Evolutionary conservation across 2,797 vertebrate genomes (phyloP), one percentile per base, ranked within the genome.

Genomic region (Neostethus bicornis): DNA sequence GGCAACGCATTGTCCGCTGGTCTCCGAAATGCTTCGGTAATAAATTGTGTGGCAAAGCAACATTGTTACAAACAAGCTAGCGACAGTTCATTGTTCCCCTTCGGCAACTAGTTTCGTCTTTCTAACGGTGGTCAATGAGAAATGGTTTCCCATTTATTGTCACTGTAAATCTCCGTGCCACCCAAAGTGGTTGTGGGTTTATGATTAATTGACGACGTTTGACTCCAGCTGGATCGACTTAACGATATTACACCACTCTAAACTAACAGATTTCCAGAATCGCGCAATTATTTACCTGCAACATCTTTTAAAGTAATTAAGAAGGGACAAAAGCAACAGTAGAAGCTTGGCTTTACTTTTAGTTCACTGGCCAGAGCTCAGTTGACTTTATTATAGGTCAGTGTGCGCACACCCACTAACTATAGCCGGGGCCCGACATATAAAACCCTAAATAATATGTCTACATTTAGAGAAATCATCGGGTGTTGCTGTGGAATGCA

Each of bases 391-490:
- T 83, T 81, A 80, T 83, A 75, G 79, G 80, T 77, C 83, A 79
- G 70, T 62, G 70, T 69, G 79, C 70, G 57, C 70, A 83, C 80
- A 77, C 75, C 79, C 77, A 73, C 79, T 88, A 85, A 84, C 74
- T 85, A 84, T 31, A 81, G 83, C 76, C 69, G 55, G 66, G 61
- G 71, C 75, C 39, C 71, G 44, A 68, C 73, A 51, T 73, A 79
- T 84, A 83, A 83, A 86, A 85, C 81, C 79, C 70, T 73, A 86
- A 88, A 85, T 86, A 87, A 84, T 80, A 86, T 56, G 86, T 86
- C 84, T 86, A 54, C 81, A 79, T 85, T 85, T 83, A 84, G 81
- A 83, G 78, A 88, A 86, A 88, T 83, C 78, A 83, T 77, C 66
- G 81, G 81, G 81, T 86, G 84, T 86, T 29, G 63, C 81, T 81